Percentiles rank a stretch among this genome's conserved stretches.
Evolutionary conservation across 2,888 invertebrate genomes (phyloP).

Genomic region (Cantharis flavilabris): DNA sequence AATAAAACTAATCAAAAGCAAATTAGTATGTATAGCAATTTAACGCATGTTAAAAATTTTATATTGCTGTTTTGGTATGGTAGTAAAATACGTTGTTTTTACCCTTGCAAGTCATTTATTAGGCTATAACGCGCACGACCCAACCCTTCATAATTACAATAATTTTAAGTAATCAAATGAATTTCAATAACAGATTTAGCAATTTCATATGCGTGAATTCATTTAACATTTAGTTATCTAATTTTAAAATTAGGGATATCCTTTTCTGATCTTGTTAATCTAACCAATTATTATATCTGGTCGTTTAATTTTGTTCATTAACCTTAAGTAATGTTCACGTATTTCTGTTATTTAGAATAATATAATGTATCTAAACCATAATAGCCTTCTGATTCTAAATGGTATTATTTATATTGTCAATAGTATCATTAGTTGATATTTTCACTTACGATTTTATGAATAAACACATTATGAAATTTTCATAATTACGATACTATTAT

Average conservation of each 20-base stretch:
- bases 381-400: not conserved
- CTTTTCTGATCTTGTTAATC: not conserved
- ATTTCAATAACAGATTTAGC: slow-evolving; percentile 33
- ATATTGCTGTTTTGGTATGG: slow-evolving; percentile 11
- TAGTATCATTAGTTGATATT: not conserved
- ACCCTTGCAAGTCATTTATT: slow-evolving; percentile 35
- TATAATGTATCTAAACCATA: not conserved
- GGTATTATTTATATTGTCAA: not conserved
- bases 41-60: slow-evolving; percentile 18
- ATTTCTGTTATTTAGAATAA: slow-evolving; percentile 2
- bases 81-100: slow-evolving; percentile 28
- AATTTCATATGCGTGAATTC: slow-evolving; percentile 11
- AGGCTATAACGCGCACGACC: slow-evolving; percentile 28
- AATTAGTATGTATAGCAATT: slow-evolving; percentile 19
- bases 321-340: not conserved
- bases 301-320: not conserved
- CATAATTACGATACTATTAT: not conserved
- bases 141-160: slow-evolving; percentile 39
- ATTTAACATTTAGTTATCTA: slow-evolving; percentile 4
- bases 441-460: not conserved
- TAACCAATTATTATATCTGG: not conserved
- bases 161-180: slow-evolving; percentile 35
- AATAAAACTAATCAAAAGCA: slow-evolving; percentile 25
- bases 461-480: not conserved
- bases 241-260: slow-evolving; percentile 6